A percentile compares a stretch with the other conserved stretches of the same genome.
phyloP scores from a whole-genome alignment of 2,113 vertebrate species.

The Nibea coibor region DNA sequence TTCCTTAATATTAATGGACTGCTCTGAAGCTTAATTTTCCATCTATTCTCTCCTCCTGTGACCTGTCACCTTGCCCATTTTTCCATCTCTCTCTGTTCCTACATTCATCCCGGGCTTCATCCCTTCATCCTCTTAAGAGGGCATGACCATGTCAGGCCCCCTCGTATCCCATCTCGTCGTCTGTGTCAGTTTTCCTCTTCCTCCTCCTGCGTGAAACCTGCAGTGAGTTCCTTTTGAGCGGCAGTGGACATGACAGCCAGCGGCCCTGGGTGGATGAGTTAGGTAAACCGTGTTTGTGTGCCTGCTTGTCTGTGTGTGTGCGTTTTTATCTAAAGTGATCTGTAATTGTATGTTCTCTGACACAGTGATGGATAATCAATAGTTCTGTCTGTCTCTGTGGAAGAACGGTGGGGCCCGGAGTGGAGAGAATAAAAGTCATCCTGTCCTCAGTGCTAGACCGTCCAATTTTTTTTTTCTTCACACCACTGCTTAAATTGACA shows the following conservation, averaged over 20 bases:
- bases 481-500: constrained; percentile 20
- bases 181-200: constrained; percentile 27
- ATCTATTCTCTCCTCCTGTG: constrained; percentile 11
- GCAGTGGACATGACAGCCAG: constrained; percentile 58
- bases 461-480: background rate
- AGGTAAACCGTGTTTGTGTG: constrained; percentile 38
- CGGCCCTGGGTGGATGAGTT: constrained; percentile 36
- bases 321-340: constrained; percentile 66
- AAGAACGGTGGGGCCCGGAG: background rate
- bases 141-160: constrained; percentile 43
- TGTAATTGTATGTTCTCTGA: constrained; percentile 68
- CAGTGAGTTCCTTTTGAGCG: constrained; percentile 38
- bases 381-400: constrained; percentile 63
- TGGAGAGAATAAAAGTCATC: constrained; percentile 42
- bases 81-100: background rate
- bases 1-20: constrained; percentile 43
- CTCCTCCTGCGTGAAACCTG: constrained; percentile 34
- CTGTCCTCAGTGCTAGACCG: constrained; percentile 24
- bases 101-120: constrained; percentile 18
- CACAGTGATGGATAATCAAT: constrained; percentile 70
- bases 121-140: constrained; percentile 40
- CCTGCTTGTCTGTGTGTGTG: constrained; percentile 15
- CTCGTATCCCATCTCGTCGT: constrained; percentile 21
- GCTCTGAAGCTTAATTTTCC: constrained; percentile 21
- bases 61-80: constrained; percentile 17